Conservation (phyloP, 2,888 invertebrate species). For the Neria commutata region DNA sequence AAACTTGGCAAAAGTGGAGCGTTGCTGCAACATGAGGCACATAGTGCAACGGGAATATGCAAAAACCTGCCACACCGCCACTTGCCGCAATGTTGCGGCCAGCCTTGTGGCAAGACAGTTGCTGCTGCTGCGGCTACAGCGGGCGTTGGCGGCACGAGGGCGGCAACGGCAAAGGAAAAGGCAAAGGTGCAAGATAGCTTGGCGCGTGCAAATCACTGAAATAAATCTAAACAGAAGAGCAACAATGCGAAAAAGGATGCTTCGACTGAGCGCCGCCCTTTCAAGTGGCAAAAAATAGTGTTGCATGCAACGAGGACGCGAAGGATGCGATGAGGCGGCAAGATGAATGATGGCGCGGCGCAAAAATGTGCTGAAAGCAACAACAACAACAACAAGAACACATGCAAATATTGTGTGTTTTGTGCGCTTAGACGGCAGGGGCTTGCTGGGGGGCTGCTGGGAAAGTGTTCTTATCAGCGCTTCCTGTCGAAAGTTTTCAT, state of each 20-base stretch:
- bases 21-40: neutral
- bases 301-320: neutral
- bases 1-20: conserved; percentile 17
- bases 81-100: conserved; percentile 30
- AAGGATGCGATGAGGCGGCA: neutral
- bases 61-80: conserved; percentile 25
- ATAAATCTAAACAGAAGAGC: conserved; percentile 26
- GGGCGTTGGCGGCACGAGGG: too few relatives aligned
- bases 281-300: neutral
- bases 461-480: conserved; percentile 61
- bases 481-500: conserved; percentile 62
- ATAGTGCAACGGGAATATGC: conserved; percentile 3
- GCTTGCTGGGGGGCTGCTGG: conserved; percentile 32
- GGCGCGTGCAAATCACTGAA: neutral
- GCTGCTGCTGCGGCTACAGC: too few relatives aligned
- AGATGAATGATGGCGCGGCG: conserved; percentile 9
- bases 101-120: conserved; percentile 20
- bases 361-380: conserved; percentile 19
- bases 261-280: neutral
- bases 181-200: conserved; percentile 1
- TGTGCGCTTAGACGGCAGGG: too few relatives aligned
- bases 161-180: too few relatives aligned
- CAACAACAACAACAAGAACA: neutral
- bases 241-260: conserved; percentile 21
- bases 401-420: neutral